These are phyloP conservation scores for Parasteatoda lunata DNA, from an alignment of 2,888 invertebrate species.

Conservation along the genomic window DNA sequence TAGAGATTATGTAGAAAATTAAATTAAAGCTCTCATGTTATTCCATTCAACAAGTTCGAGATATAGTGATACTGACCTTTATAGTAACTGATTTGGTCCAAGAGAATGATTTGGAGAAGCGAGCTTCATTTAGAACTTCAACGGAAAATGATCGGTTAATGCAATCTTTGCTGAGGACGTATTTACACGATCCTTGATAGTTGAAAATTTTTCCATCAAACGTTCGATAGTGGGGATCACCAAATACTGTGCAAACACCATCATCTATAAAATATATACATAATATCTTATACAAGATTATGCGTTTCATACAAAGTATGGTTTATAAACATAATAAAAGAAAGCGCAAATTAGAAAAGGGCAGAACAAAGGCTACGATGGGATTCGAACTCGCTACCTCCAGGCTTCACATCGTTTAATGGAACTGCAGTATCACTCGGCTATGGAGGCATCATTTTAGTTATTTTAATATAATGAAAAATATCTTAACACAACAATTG, in stretches of 20 bases:
- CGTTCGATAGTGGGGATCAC: constrained; percentile 87
- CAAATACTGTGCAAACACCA: constrained; percentile 67
- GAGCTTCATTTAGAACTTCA: constrained; percentile 83
- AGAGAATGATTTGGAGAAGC: constrained; percentile 86
- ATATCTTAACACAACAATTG: no score
- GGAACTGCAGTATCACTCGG: no score
- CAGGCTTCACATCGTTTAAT: no score
- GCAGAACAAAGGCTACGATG: no score
- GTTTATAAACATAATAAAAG: no score
- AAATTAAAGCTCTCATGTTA: no score
- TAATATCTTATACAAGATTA: no score
- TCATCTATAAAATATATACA: constrained; percentile 36
- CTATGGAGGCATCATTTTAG: no score
- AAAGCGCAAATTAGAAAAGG: no score
- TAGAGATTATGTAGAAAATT: not conserved
- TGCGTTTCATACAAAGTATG: no score
- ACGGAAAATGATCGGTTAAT: constrained; percentile 83
- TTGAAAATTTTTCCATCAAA: constrained; percentile 95
- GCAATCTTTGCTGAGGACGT: constrained; percentile 90
- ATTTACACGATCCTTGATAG: constrained; percentile 93
- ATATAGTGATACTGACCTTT: constrained; percentile 78
- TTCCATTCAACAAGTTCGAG: not conserved
- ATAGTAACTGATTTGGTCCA: constrained; percentile 92
- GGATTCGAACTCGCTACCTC: no score
- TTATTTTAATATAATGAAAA: no score